Conservation (phyloP, 2,113 vertebrate genomes). For the Oncorhynchus masou region DNA sequence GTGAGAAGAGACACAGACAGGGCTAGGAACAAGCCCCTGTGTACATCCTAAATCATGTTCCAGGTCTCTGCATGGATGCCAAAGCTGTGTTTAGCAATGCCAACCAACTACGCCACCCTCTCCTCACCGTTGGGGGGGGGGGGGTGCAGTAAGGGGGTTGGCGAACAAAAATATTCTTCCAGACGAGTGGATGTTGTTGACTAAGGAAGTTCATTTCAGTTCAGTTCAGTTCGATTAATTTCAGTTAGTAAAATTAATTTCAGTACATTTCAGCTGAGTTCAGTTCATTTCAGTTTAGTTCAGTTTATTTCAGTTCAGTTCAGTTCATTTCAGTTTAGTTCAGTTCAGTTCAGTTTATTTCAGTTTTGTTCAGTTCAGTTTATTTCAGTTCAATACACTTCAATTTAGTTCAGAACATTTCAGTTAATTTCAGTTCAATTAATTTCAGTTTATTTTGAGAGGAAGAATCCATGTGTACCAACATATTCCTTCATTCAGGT, state of each 20-base stretch:
- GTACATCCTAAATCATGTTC: constrained; percentile 39
- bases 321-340: too few relatives aligned
- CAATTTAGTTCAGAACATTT: too few relatives aligned
- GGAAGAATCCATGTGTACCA: too few relatives aligned
- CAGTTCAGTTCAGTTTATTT: too few relatives aligned
- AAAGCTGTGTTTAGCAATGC: constrained; percentile 8
- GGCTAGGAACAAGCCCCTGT: constrained; percentile 24
- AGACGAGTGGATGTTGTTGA: background rate
- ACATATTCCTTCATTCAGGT: too few relatives aligned
- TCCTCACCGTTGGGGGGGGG: background rate
- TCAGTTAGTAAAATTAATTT: too few relatives aligned
- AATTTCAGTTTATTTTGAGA: too few relatives aligned
- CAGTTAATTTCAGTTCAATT: too few relatives aligned
- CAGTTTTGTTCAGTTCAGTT: background rate
- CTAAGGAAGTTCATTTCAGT: background rate
- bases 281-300: too few relatives aligned
- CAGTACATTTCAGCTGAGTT: too few relatives aligned
- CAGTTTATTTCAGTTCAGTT: too few relatives aligned
- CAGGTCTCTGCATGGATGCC: background rate
- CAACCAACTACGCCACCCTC: background rate
- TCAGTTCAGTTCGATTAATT: background rate
- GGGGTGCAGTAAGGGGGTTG: background rate
- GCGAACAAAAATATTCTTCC: background rate
- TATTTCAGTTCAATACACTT: background rate
- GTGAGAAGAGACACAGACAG: constrained; percentile 34